These are phyloP conservation scores for Drosophila melanogaster DNA, from an alignment of 1,140 invertebrate species.

Conservation along the genomic window DNA sequence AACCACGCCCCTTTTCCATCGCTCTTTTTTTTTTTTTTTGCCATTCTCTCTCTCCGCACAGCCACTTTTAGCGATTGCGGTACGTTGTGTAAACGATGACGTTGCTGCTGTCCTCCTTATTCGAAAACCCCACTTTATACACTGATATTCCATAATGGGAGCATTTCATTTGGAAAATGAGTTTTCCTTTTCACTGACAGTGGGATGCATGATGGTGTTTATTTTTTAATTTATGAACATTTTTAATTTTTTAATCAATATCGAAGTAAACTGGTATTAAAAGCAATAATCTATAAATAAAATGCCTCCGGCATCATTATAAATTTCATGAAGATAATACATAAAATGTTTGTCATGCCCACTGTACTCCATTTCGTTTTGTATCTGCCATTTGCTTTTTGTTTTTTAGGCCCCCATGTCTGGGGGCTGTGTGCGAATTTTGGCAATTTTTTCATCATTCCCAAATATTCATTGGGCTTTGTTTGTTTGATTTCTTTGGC, in stretches of 20 bases:
- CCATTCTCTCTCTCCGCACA: conserved; percentile 30
- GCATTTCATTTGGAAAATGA: conserved; percentile 51
- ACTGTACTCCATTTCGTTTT: conserved; percentile 6
- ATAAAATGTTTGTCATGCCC: conserved; percentile 12
- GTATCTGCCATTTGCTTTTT: conserved; percentile 19
- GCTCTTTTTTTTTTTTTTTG: conserved; percentile 16
- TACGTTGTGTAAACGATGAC: conserved; percentile 66
- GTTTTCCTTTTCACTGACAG: conserved; percentile 11
- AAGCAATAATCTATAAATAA: too few species aligned
- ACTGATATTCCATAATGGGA: conserved; percentile 16
- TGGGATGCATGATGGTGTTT: neutral
- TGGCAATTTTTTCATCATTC: conserved; percentile 49
- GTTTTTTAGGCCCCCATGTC: conserved; percentile 5
- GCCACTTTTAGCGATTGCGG: conserved; percentile 54
- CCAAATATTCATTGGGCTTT: conserved; percentile 47
- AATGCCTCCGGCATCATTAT: too few species aligned
- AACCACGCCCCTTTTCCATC: neutral
- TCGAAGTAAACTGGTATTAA: too few species aligned
- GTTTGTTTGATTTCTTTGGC: conserved; percentile 45
- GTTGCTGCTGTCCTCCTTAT: conserved; percentile 11
- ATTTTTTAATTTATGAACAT: neutral
- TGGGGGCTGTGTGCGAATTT: conserved; percentile 20
- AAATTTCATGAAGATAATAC: too few species aligned
- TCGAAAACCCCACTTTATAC: conserved; percentile 6
- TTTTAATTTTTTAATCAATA: neutral